Conservation (phyloP, 2,113 vertebrate species). For the Alexandromys fortis region DNA sequence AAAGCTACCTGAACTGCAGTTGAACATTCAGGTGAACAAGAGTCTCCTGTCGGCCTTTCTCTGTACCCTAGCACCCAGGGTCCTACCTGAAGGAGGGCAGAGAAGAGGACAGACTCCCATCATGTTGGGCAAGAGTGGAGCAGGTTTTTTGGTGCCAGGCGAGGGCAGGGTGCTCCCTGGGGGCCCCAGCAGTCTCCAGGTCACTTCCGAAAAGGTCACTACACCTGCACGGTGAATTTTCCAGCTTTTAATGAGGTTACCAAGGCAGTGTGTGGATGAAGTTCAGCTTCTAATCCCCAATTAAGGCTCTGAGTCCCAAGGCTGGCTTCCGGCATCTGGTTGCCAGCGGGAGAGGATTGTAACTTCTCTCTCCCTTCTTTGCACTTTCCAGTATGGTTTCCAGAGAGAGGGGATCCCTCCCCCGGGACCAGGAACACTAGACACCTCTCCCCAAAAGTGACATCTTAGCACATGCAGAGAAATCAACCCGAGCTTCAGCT, state of each 20-base stretch:
- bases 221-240: constrained; percentile 70
- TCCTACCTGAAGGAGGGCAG: rapidly evolving
- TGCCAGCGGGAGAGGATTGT: background rate
- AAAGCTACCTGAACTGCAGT: too few species aligned
- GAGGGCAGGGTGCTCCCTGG: background rate
- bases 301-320: constrained; percentile 64
- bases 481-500: background rate
- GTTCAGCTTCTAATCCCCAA: constrained; percentile 74
- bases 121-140: background rate
- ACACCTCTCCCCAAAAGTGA: background rate
- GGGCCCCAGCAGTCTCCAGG: background rate
- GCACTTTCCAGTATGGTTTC: constrained; percentile 11
- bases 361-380: background rate
- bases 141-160: background rate
- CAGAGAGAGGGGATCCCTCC: background rate
- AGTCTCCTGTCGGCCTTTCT: background rate
- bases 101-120: rapidly evolving
- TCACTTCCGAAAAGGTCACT: constrained; percentile 62
- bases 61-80: too few species aligned
- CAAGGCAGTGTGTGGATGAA: background rate
- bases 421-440: background rate
- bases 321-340: constrained; percentile 74
- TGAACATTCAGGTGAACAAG: too few species aligned
- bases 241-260: constrained; percentile 74
- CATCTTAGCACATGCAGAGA: background rate